Conservation (phyloP, 2,113 vertebrate species). For the Periophthalmus modestus region DNA sequence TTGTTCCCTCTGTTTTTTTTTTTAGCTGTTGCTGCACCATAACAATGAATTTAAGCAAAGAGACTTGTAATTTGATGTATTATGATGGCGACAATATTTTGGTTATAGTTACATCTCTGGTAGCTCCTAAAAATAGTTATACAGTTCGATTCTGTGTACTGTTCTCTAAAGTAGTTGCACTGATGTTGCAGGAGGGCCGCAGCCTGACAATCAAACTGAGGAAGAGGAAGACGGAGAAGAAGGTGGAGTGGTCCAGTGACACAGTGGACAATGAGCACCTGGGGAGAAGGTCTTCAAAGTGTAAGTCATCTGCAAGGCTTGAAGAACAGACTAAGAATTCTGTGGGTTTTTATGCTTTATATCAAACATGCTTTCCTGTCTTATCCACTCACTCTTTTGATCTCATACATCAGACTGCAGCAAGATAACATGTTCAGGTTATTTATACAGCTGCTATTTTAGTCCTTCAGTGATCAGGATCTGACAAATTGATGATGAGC, state of each 20-base stretch:
- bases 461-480: not conserved
- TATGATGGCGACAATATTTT: no score
- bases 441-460: conserved; percentile 4
- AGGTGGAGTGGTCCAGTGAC: conserved; percentile 93
- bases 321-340: not conserved
- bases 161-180: not conserved
- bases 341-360: not conserved
- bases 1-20: no score
- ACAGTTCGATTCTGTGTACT: not conserved
- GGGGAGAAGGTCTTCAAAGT: conserved; percentile 90
- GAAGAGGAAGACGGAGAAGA: conserved; percentile 92
- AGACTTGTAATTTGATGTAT: no score
- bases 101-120: no score
- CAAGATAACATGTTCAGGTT: not conserved
- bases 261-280: conserved; percentile 92
- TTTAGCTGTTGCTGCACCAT: no score
- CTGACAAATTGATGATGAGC: not conserved
- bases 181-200: conserved; percentile 81
- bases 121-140: no score
- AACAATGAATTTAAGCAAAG: no score
- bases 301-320: conserved; percentile 71
- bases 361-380: not conserved
- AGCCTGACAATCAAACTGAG: conserved; percentile 90
- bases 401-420: not conserved
- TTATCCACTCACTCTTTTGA: not conserved